Conservation (phyloP, 2,113 vertebrate genomes). For the Amphiprion ocellaris region DNA sequence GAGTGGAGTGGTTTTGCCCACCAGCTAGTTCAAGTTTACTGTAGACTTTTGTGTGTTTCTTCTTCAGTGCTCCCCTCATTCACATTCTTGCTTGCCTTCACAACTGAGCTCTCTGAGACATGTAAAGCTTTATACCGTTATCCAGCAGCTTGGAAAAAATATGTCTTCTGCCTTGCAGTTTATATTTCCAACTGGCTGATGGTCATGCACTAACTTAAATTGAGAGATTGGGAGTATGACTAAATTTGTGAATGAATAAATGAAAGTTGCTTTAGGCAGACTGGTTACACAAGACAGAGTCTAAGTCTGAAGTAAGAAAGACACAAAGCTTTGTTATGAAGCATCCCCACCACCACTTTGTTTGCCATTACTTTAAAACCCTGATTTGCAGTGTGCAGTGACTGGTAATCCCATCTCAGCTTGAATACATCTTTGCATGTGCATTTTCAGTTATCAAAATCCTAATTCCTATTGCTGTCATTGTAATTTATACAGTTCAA, state of each 20-base stretch:
- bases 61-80: slow-evolving; percentile 20
- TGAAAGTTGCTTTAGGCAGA: slow-evolving; percentile 3
- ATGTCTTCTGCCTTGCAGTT: slow-evolving; percentile 13
- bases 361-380: not conserved
- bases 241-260: slow-evolving; percentile 32
- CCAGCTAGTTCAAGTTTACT: not conserved
- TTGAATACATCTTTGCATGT: not conserved
- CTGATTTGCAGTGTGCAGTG: not conserved
- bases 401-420: not conserved
- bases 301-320: slow-evolving; percentile 1
- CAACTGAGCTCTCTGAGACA: slow-evolving; percentile 22
- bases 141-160: not conserved
- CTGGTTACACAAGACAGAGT: not conserved
- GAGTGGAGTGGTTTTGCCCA: not conserved
- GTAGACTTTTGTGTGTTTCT: slow-evolving; percentile 1
- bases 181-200: slow-evolving; percentile 31
- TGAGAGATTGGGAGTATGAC: slow-evolving; percentile 31
- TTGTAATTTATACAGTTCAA: not conserved
- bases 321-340: not conserved
- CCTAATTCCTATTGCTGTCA: not conserved
- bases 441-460: not conserved
- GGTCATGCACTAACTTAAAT: slow-evolving; percentile 28
- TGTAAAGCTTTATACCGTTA: slow-evolving; percentile 18
- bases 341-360: not conserved
- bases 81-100: slow-evolving; percentile 23